Conservation (phyloP, 2,113 vertebrate genomes). For the Tragelaphus imberbis region DNA sequence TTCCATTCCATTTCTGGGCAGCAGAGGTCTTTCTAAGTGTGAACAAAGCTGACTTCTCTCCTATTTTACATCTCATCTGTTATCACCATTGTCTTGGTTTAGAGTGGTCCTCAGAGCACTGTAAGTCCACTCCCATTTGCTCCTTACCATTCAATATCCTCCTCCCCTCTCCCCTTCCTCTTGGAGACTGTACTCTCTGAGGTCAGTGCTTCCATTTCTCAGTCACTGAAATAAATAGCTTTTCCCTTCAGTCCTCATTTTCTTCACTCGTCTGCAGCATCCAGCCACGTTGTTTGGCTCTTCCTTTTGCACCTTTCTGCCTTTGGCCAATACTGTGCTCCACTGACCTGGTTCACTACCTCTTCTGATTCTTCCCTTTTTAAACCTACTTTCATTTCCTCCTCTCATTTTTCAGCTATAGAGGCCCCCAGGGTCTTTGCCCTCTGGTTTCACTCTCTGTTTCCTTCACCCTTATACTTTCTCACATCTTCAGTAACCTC, state of each 20-base stretch:
- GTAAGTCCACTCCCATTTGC: background rate
- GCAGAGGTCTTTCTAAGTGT: background rate
- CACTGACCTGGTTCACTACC: background rate
- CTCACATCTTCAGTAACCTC: background rate
- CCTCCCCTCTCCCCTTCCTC: background rate
- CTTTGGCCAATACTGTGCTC: background rate
- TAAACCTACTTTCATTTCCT: background rate
- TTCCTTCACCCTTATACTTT: background rate
- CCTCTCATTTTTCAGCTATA: background rate
- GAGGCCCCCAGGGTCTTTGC: background rate
- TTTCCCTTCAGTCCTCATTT: background rate
- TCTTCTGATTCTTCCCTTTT: background rate
- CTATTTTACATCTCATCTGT: slow-evolving; percentile 2
- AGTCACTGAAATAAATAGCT: background rate
- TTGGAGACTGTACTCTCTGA: background rate
- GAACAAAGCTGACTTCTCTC: background rate
- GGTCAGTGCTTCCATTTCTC: background rate
- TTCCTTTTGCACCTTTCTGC: background rate
- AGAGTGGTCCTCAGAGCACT: background rate
- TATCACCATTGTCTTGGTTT: background rate
- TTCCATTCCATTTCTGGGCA: slow-evolving; percentile 9
- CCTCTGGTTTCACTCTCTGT: background rate
- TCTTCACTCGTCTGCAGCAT: background rate
- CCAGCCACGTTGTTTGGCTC: too few species aligned
- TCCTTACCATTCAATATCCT: background rate